phyloP scores from a whole-genome alignment of 2,888 invertebrate genomes.

The Perizoma flavofasciatum region DNA sequence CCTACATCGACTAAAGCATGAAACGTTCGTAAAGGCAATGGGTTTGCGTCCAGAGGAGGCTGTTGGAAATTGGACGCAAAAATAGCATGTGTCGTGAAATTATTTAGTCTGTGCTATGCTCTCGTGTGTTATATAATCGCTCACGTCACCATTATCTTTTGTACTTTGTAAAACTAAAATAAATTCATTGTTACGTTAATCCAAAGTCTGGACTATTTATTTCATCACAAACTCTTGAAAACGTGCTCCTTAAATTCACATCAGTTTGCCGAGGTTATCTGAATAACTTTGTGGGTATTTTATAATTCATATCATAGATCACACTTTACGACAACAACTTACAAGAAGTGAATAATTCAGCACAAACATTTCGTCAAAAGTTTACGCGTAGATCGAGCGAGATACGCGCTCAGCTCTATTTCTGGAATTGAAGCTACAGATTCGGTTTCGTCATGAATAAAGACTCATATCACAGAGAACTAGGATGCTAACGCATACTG shows the following conservation, averaged over 20 bases:
- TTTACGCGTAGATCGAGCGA: conserved; percentile 29
- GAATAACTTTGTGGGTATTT: not conserved
- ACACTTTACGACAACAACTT: conserved; percentile 14
- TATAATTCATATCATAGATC: not conserved
- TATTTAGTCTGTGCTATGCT: too few relatives aligned
- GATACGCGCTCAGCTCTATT: conserved; percentile 27
- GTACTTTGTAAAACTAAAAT: too few relatives aligned
- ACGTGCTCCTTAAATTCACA: too few relatives aligned
- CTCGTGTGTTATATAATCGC: too few relatives aligned
- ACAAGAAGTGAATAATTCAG: conserved; percentile 15
- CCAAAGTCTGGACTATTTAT: too few relatives aligned
- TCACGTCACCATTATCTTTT: too few relatives aligned
- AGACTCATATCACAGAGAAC: too few relatives aligned
- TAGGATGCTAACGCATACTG: too few relatives aligned
- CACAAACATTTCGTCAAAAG: conserved; percentile 19
- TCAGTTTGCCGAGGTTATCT: not conserved
- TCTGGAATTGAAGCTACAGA: conserved; percentile 32
- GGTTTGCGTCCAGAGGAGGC: conserved; percentile 1
- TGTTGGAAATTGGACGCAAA: not conserved
- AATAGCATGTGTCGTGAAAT: too few relatives aligned
- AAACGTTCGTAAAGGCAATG: not conserved
- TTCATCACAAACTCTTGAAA: not conserved
- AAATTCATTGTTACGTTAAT: too few relatives aligned
- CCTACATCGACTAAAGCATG: not conserved
- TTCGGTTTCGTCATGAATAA: conserved; percentile 31